phyloP scores from a whole-genome alignment of 2,113 vertebrate species.

The Pelecanoides urinatrix region DNA sequence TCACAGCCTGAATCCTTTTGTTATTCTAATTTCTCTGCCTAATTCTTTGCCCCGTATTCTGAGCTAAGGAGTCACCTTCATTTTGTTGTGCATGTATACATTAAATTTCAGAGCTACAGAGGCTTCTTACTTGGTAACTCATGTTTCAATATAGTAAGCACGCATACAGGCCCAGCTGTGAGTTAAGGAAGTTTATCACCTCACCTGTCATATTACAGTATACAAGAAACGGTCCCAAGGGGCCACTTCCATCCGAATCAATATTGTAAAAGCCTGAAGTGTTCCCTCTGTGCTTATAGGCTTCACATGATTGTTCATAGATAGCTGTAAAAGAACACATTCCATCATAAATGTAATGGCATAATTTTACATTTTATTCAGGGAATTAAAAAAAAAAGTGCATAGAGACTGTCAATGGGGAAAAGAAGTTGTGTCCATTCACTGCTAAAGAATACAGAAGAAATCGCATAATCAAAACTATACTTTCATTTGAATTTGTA shows the following conservation, averaged over 20 bases:
- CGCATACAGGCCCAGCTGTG: not conserved
- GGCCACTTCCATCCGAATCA: constrained; percentile 92
- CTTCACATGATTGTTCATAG: constrained; percentile 92
- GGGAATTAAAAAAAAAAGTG: not conserved
- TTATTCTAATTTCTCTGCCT: constrained; percentile 1
- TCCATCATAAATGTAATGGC: not conserved
- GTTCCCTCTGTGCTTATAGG: constrained; percentile 92
- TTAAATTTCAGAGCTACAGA: not conserved
- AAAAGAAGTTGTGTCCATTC: not conserved
- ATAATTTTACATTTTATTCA: constrained; percentile 13
- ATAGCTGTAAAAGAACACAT: constrained; percentile 77
- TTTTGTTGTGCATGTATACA: not conserved
- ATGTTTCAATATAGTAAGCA: constrained; percentile 7
- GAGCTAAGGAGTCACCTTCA: not conserved
- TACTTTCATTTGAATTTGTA: not conserved
- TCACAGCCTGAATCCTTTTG: not conserved
- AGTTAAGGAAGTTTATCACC: constrained; percentile 56
- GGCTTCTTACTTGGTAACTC: not conserved
- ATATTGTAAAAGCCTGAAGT: constrained; percentile 88
- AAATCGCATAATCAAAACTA: not conserved
- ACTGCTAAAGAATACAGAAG: not conserved
- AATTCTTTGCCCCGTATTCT: not conserved
- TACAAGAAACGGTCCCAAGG: constrained; percentile 83
- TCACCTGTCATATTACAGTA: constrained; percentile 97
- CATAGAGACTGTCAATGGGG: not conserved